A percentile compares a stretch with the other conserved stretches of the same genome.
Conservation (phyloP, 1,140 invertebrate genomes). For the Proctacanthus coquilletti region DNA sequence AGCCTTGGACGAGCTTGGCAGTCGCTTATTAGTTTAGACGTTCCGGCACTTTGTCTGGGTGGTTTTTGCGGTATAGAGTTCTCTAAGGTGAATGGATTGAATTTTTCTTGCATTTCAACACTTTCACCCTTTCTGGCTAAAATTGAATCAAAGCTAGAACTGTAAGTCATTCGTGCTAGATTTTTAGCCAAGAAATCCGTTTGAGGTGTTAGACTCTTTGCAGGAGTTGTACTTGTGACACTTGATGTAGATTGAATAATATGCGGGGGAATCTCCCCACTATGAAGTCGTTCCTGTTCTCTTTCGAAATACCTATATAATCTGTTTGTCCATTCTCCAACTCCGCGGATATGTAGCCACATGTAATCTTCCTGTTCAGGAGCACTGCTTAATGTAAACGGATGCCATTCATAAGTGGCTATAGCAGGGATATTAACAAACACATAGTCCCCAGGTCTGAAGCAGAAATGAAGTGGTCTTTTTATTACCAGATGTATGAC, state of each 20-base stretch:
- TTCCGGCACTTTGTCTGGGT: conserved; percentile 18
- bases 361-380: conserved; percentile 86
- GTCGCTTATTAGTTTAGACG: conserved; percentile 9
- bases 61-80: not conserved
- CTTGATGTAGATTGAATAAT: conserved; percentile 22
- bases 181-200: conserved; percentile 26
- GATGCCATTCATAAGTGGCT: conserved; percentile 92
- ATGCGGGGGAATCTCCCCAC: conserved; percentile 34
- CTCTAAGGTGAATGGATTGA: too few relatives aligned
- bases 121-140: too few relatives aligned
- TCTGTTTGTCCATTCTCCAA: conserved; percentile 88
- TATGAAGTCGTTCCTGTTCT: conserved; percentile 57
- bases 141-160: conserved; percentile 1
- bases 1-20: not conserved
- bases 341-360: conserved; percentile 85
- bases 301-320: conserved; percentile 78
- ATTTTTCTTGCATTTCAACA: too few relatives aligned
- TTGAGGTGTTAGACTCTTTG: conserved; percentile 17
- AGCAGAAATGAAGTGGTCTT: conserved; percentile 70
- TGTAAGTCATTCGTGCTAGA: conserved; percentile 11
- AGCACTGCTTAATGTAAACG: conserved; percentile 90
- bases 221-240: conserved; percentile 2
- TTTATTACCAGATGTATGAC: conserved; percentile 80
- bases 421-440: conserved; percentile 88
- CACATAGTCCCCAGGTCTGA: conserved; percentile 85